Conservation (phyloP, 2,888 invertebrate genomes). For the Spialia ferax region DNA sequence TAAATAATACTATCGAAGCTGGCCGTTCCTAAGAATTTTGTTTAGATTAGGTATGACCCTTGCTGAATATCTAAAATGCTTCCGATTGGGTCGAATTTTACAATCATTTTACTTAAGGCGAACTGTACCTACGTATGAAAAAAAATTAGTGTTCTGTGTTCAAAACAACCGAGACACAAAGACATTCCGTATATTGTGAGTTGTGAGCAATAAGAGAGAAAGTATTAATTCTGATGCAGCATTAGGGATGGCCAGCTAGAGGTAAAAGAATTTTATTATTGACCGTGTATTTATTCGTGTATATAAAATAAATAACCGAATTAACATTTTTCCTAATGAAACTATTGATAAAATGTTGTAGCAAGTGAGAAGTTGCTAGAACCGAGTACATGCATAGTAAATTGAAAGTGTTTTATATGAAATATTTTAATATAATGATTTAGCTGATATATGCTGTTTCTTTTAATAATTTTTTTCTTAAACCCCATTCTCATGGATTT, state of each 20-base stretch:
- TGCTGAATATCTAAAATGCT: neutral
- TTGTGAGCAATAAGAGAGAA: neutral
- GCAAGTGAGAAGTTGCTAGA: neutral
- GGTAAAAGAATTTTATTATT: constrained; percentile 43
- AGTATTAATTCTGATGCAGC: neutral
- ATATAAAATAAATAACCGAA: constrained; percentile 67
- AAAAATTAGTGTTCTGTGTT: too few species aligned
- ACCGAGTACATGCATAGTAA: neutral
- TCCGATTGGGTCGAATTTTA: neutral
- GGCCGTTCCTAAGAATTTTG: neutral
- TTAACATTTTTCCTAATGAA: constrained; percentile 28
- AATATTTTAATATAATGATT: constrained; percentile 7
- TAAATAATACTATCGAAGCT: neutral
- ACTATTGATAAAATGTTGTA: neutral
- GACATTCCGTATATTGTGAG: too few species aligned
- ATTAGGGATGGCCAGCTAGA: constrained; percentile 64
- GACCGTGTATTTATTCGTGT: constrained; percentile 62
- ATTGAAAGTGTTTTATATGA: constrained; percentile 8
- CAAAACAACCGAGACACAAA: too few species aligned
- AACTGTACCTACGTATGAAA: neutral
- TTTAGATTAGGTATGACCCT: neutral
- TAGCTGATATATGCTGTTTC: neutral
- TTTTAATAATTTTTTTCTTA: neutral
- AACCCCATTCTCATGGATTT: too few species aligned
- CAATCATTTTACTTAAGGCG: neutral